These are phyloP conservation scores for Rana temporaria DNA, from an alignment of 2,113 vertebrate genomes.

Conservation along the genomic window DNA sequence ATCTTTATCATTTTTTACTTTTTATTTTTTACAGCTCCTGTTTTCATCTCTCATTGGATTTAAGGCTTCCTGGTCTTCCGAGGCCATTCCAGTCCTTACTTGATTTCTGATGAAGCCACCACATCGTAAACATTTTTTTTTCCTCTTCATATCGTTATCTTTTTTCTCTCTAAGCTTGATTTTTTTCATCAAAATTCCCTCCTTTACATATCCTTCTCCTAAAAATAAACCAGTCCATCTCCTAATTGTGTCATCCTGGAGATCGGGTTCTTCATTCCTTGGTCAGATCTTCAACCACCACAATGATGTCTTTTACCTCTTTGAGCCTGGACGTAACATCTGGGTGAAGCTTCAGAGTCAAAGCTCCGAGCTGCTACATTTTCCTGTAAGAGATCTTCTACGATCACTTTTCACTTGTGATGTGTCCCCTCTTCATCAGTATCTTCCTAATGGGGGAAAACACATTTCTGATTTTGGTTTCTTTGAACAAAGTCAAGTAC, in stretches of 20 bases:
- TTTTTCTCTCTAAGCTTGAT: background rate
- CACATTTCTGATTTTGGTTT: constrained; percentile 73
- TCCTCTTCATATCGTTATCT: background rate
- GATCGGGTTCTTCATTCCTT: constrained; percentile 80
- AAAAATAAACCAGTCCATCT: constrained; percentile 63
- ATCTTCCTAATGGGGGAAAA: constrained; percentile 62
- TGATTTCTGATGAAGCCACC: background rate
- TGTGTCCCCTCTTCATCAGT: constrained; percentile 73
- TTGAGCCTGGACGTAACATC: constrained; percentile 80
- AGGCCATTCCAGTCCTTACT: no score
- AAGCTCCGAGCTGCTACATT: constrained; percentile 63
- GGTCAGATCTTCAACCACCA: constrained; percentile 83
- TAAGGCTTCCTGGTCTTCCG: no score
- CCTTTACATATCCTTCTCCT: background rate
- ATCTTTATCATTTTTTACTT: background rate
- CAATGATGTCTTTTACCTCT: constrained; percentile 79
- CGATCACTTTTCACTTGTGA: constrained; percentile 76
- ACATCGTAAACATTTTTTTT: no score
- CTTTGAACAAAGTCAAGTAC: constrained; percentile 75
- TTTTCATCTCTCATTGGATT: background rate
- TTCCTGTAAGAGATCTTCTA: constrained; percentile 72
- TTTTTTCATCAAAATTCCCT: background rate
- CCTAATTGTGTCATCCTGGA: constrained; percentile 80
- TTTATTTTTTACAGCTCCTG: background rate
- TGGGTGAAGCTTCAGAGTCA: constrained; percentile 68